A percentile compares a stretch with the other conserved stretches of the same genome.
Conservation (phyloP, 2,797 vertebrate species). For the Toxotes lorentzi region DNA sequence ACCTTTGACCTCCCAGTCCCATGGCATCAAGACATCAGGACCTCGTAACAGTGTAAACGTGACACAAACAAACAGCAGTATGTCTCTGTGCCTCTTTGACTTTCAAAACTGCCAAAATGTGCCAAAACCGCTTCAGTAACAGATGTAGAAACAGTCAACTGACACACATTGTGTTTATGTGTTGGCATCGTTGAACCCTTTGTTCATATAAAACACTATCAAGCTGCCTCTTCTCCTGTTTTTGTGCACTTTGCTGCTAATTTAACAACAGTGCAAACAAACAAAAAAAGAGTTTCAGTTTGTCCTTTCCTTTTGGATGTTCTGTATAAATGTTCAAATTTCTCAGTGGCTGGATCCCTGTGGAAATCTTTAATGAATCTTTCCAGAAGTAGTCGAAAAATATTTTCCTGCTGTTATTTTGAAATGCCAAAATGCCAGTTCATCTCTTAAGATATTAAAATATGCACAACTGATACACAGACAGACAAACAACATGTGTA, state of each 20-base stretch:
- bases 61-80: constrained; percentile 14
- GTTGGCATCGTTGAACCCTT: constrained; percentile 14
- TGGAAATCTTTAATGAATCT: neutral
- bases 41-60: neutral
- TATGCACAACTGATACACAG: too few species aligned
- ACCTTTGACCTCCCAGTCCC: constrained; percentile 32
- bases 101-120: constrained; percentile 8
- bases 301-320: constrained; percentile 1
- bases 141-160: neutral
- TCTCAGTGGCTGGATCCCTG: constrained; percentile 72
- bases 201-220: constrained; percentile 58
- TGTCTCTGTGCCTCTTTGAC: constrained; percentile 13
- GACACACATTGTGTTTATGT: neutral
- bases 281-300: constrained; percentile 10
- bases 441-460: neutral
- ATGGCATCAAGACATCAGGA: constrained; percentile 21
- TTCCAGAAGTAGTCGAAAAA: neutral
- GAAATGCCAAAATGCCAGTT: constrained; percentile 14
- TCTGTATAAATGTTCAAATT: constrained; percentile 25
- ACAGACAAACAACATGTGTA: neutral
- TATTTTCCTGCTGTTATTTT: constrained; percentile 1
- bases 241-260: constrained; percentile 55
- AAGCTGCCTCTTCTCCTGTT: constrained; percentile 35
- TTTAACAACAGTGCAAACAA: constrained; percentile 27
- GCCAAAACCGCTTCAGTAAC: constrained; percentile 20